Evolutionary conservation across 2,797 vertebrate genomes (phyloP), one percentile per base, ranked within the genome.

Genomic region (Microchirus variegatus): DNA sequence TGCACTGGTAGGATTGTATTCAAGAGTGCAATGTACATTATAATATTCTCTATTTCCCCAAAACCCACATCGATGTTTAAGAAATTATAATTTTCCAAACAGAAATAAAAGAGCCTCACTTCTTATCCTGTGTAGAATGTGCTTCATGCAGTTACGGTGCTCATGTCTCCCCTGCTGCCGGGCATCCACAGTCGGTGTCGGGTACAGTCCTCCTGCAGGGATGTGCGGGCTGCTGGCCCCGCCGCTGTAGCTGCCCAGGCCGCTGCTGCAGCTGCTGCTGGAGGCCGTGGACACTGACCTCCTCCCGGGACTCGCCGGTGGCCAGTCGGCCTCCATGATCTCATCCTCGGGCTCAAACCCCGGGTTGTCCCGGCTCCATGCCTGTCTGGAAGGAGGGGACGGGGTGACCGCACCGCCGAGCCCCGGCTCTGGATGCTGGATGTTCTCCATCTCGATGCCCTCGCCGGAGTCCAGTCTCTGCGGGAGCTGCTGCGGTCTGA

Each of bases 351-450:
- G 93, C 72, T 99, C 97, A 50, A 98, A 99, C 1, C 95, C 96
- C 0, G 96, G 96, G 87, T 99, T 99, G 17, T 97, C 96, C 18
- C 96, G 93, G 79, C 96, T 98, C 97, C 97, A 98, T 0, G 97
- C 96, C 78, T 98, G 96, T 65, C 96, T 89, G 15, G 96, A 98
- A 17, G 96, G 95, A 0, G 93, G 94, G 31, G 94, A 95, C 36
- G 96, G 94, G 4, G 92, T 87, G 22, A 88, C 88, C 0, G 81
- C 83, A 16, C 78, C 93, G 42, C 84, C 83, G 18, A 93, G 91
- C 36, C 87, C 91, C 66, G 90, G 83, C 77, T 95, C 89, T 43
- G 87, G 94, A 22, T 91, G 91, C 53, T 91, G 90, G 75, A 94
- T 92, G 73, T 85, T 92, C 74, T 93, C 93, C 93, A 94, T 94